Conservation (phyloP, 2,888 invertebrate genomes). For the Eupithecia subfuscata region DNA sequence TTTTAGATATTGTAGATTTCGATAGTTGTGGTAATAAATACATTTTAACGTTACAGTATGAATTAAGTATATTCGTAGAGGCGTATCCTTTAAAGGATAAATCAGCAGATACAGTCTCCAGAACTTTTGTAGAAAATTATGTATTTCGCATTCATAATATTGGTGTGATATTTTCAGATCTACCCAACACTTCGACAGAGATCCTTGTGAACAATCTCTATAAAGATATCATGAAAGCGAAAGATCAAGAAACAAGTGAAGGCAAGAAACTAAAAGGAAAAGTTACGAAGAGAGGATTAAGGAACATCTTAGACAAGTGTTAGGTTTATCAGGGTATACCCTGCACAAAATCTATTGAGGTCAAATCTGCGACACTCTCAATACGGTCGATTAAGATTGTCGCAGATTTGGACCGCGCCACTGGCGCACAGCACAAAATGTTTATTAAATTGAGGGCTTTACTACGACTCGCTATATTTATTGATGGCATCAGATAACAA, state of each 20-base stretch:
- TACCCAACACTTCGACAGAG: constrained; percentile 7
- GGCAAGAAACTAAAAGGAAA: neutral
- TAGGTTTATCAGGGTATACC: neutral
- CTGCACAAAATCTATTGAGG: too few relatives aligned
- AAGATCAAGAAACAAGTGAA: neutral
- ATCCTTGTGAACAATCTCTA: constrained; percentile 8
- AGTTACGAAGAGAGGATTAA: neutral
- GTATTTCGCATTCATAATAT: too few relatives aligned
- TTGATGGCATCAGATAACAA: neutral
- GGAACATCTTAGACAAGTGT: neutral
- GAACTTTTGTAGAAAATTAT: too few relatives aligned
- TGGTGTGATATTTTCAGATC: constrained; percentile 2
- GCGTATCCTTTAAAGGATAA: too few relatives aligned
- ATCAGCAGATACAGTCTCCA: too few relatives aligned
- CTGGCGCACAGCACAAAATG: neutral
- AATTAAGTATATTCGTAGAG: too few relatives aligned
- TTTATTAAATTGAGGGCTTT: neutral
- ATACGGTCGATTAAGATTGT: neutral
- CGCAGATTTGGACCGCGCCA: neutral
- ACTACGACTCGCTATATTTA: neutral
- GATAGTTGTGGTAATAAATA: too few relatives aligned
- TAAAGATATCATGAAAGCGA: constrained; percentile 14
- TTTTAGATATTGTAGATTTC: too few relatives aligned
- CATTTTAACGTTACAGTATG: too few relatives aligned
- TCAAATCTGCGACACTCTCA: neutral